Percentiles rank a stretch among this genome's conserved stretches.
phyloP scores from a whole-genome alignment of 2,113 vertebrate species.

The Ancistrus triradiatus region DNA sequence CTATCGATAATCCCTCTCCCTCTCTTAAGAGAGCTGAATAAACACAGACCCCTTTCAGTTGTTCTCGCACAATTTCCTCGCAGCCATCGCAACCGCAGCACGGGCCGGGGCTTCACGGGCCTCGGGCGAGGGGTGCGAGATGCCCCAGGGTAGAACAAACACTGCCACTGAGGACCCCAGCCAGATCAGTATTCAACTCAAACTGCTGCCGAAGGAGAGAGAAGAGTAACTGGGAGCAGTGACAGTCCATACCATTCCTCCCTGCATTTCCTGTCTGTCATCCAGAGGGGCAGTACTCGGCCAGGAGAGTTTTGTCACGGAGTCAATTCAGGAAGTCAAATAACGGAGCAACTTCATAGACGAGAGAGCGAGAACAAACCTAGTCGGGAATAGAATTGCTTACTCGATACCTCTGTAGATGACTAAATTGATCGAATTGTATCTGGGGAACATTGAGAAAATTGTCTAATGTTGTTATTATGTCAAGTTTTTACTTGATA shows the following conservation, averaged over 20 bases:
- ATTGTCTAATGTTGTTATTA: conserved; percentile 61
- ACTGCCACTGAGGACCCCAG: conserved; percentile 58
- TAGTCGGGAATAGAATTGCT: conserved; percentile 55
- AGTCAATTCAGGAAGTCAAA: conserved; percentile 60
- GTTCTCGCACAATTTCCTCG: conserved; percentile 78
- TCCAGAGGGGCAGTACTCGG: conserved; percentile 66
- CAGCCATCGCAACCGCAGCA: conserved; percentile 67
- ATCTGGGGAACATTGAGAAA: conserved; percentile 48
- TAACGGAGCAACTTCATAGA: conserved; percentile 42
- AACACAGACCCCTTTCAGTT: conserved; percentile 78
- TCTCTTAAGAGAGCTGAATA: conserved; percentile 79
- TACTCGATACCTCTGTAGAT: conserved; percentile 60
- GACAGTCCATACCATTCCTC: conserved; percentile 60
- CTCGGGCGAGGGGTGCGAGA: conserved; percentile 52
- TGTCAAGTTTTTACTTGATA: conserved; percentile 46
- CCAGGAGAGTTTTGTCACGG: conserved; percentile 56
- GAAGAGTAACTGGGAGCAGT: not conserved
- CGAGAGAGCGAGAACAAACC: conserved; percentile 40
- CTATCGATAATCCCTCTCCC: conserved; percentile 73
- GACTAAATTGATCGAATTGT: conserved; percentile 63
- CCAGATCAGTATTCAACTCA: conserved; percentile 48
- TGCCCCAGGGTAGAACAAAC: conserved; percentile 64
- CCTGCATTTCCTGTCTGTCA: conserved; percentile 68
- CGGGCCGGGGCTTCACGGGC: conserved; percentile 70
- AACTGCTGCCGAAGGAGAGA: not conserved